These are phyloP conservation scores for Archocentrus centrarchus DNA, from an alignment of 2,113 vertebrate genomes.

Conservation along the genomic window DNA sequence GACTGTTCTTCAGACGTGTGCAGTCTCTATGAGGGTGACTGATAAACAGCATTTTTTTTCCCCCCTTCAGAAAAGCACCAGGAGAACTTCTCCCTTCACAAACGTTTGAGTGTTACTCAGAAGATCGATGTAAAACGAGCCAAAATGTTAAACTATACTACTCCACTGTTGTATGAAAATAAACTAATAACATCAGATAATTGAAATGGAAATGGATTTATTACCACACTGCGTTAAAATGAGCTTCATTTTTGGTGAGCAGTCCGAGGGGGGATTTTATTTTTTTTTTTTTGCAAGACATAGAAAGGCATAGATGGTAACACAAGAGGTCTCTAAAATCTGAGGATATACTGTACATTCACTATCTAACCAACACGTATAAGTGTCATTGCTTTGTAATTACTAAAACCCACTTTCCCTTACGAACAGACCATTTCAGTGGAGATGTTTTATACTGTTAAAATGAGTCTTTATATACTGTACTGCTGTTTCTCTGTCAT, in stretches of 20 bases:
- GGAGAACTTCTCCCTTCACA: neutral
- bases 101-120: no score
- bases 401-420: conserved; percentile 51
- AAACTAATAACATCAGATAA: neutral
- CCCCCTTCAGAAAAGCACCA: neutral
- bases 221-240: neutral
- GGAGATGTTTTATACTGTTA: conserved; percentile 69
- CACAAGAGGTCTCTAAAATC: conserved; percentile 19
- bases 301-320: conserved; percentile 10
- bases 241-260: neutral
- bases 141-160: neutral
- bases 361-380: conserved; percentile 67
- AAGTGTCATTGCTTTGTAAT: conserved; percentile 50
- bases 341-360: conserved; percentile 52
- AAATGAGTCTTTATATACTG: conserved; percentile 63
- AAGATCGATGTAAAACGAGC: neutral
- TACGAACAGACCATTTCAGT: conserved; percentile 39
- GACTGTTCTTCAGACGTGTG: neutral
- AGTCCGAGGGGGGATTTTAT: neutral
- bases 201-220: neutral
- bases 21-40: neutral
- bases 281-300: neutral
- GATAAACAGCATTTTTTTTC: neutral
- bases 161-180: neutral
- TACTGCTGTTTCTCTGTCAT: conserved; percentile 61